Conservation (phyloP, 2,888 invertebrate genomes). For the Beris chalybata region DNA sequence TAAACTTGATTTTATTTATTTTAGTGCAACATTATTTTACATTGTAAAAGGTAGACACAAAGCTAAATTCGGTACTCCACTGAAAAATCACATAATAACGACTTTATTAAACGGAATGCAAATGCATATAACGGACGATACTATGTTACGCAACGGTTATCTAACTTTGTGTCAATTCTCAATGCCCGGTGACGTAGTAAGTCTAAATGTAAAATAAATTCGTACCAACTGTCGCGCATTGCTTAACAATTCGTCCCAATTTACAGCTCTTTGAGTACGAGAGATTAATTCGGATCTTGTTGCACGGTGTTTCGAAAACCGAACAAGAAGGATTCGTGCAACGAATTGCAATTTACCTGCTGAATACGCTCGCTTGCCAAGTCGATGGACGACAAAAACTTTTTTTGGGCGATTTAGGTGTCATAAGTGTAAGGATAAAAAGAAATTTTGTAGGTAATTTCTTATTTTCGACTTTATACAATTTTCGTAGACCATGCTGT, state of each 20-base stretch:
- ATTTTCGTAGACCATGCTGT: slow-evolving; percentile 75
- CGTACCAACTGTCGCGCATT: background rate
- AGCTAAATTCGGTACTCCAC: slow-evolving; percentile 68
- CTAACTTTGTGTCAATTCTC: slow-evolving; percentile 92
- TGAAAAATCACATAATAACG: slow-evolving; percentile 79
- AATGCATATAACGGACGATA: slow-evolving; percentile 79
- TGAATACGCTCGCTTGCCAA: slow-evolving; percentile 95
- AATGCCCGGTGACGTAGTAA: slow-evolving; percentile 91
- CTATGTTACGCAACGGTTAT: slow-evolving; percentile 96
- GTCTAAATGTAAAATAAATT: slow-evolving; percentile 46
- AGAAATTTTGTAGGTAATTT: slow-evolving; percentile 9
- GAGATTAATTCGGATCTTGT: slow-evolving; percentile 77
- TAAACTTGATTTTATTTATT: slow-evolving; percentile 37
- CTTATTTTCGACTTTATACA: background rate
- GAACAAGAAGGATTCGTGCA: slow-evolving; percentile 91
- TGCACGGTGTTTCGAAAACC: slow-evolving; percentile 79
- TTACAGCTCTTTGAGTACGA: slow-evolving; percentile 86
- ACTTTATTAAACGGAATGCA: slow-evolving; percentile 88
- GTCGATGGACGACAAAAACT: slow-evolving; percentile 92
- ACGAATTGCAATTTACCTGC: slow-evolving; percentile 89
- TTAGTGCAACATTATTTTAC: slow-evolving; percentile 91
- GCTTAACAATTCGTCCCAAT: background rate
- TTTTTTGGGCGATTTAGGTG: slow-evolving; percentile 86
- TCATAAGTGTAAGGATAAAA: slow-evolving; percentile 68
- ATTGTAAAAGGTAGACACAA: slow-evolving; percentile 88